These are phyloP conservation scores for Stomorhina lunata DNA, from an alignment of 2,888 invertebrate genomes.

Conservation along the genomic window DNA sequence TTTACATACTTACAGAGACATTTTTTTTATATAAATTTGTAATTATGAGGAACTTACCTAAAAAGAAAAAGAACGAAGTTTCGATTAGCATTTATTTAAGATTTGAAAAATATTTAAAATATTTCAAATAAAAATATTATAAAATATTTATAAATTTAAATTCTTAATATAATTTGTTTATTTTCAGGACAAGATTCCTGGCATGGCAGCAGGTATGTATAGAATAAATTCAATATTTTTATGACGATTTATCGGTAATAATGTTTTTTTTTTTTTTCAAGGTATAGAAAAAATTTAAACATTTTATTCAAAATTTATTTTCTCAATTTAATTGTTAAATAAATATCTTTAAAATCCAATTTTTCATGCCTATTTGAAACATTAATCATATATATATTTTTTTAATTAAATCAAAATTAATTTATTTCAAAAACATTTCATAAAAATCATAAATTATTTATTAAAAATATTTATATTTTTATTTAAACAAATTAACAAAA, in stretches of 20 bases:
- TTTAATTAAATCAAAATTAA: neutral
- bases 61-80: neutral
- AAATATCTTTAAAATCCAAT: too few relatives aligned
- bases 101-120: neutral
- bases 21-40: neutral
- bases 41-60: neutral
- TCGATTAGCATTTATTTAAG: too few relatives aligned
- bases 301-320: too few relatives aligned
- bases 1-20: neutral
- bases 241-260: too few relatives aligned
- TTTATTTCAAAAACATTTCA: neutral
- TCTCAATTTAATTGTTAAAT: too few relatives aligned
- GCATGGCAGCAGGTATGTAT: neutral
- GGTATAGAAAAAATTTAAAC: too few relatives aligned
- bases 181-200: neutral
- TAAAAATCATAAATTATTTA: neutral
- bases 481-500: slow-evolving; percentile 11
- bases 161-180: neutral
- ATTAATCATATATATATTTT: neutral
- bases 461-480: neutral
- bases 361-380: too few relatives aligned
- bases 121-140: neutral
- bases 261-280: too few relatives aligned
- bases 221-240: too few relatives aligned
- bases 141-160: neutral